Evolutionary conservation across 2,113 vertebrate species (phyloP).

Genomic region (Miniopterus natalensis): DNA sequence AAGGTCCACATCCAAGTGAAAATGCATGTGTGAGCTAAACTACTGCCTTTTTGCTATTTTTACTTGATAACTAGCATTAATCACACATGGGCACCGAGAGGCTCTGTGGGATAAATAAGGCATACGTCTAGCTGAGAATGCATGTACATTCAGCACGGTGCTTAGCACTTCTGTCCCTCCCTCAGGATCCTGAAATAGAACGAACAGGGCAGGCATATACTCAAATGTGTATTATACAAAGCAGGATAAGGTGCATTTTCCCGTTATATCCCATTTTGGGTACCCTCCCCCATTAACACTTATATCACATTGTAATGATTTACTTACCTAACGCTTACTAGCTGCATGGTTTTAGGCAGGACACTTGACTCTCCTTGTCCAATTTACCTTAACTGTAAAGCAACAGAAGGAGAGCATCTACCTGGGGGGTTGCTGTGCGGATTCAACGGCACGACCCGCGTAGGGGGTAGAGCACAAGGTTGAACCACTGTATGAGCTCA

Average conservation of each 20-base stretch:
- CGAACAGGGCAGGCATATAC: not conserved
- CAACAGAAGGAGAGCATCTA: not conserved
- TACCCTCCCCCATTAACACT: not conserved
- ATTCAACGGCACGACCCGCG: not conserved
- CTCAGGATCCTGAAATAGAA: not conserved
- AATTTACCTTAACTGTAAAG: not conserved
- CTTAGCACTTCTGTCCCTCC: not conserved
- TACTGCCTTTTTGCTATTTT: conserved; percentile 45
- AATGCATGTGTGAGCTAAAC: conserved; percentile 56
- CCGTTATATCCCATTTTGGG: not conserved
- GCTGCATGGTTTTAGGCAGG: not conserved
- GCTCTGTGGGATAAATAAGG: conserved; percentile 23
- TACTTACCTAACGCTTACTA: not conserved
- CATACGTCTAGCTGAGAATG: not conserved
- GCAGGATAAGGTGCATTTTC: not conserved
- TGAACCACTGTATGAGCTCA: not conserved
- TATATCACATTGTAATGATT: not conserved
- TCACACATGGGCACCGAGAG: not conserved
- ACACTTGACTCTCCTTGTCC: not conserved
- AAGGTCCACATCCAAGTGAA: conserved; percentile 50
- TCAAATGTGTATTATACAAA: not conserved
- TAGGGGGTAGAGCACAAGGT: not conserved
- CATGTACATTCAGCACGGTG: not conserved
- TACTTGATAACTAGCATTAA: conserved; percentile 65
- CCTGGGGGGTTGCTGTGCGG: not conserved